Evolutionary conservation across 2,113 vertebrate genomes (phyloP), one percentile per base, ranked within the genome.

Genomic region (Sapayoa aenigma): DNA sequence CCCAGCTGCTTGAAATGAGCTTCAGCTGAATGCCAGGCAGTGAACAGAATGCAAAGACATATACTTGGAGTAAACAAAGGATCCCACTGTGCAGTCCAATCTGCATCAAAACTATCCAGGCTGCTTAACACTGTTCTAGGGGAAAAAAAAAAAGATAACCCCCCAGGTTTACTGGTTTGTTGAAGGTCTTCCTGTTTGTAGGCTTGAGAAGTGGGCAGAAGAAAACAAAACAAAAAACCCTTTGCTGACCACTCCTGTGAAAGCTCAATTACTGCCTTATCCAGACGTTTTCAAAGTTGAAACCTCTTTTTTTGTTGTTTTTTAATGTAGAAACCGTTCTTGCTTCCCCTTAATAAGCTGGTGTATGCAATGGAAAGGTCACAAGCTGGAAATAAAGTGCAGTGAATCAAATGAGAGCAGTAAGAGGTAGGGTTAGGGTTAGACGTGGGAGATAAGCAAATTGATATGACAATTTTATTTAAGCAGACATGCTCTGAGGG

Each of bases 221-320:
- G 52, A 65, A 73, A 73, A 71, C 11, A 27, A 74, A 69, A 31
- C 62, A 62, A 65, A 84, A 82, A 25, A 0, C 20, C 33, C 7
- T 86, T 69, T 42, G 28, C 42, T 69, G 67, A 55, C 90, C 27
- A 47, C 42, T 91, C 14, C 31, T 94, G 9, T 0, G 20, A 31
- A 84, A 86, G 47, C 83, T 96, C 65, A 53, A 16, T 87, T 95
- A 65, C 92, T 90, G 93, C 92, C 88, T 92, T 86, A 56, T 44
- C 55, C 31, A 77, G 23, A 52, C n/a, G 22, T 68, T 84, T 95
- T 63, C 75, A 39, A 23, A 79, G 44, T 62, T 60, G 47, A 53
- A 90, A 69, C 73, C 12, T 9, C 23, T 8, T 35, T 55, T 24
- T 27, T 14, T 68, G 46, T 75, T 33, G 5, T 66, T 50, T 86